A percentile compares a stretch with the other conserved stretches of the same genome.
Conservation (phyloP, 2,797 vertebrate genomes). For the Helicolenus hilgendorfi region DNA sequence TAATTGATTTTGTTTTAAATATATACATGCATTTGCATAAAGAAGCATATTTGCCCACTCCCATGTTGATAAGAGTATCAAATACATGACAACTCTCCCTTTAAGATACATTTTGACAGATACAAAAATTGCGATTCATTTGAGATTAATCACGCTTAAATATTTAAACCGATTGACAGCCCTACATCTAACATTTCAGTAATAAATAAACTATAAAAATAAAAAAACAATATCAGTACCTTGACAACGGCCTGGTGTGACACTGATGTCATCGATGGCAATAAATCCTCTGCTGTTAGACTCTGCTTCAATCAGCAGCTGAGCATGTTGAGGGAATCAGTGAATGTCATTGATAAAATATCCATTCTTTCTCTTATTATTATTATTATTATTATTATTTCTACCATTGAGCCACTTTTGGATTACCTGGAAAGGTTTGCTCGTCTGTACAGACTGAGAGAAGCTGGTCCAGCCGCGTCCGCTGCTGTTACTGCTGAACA, state of each 20-base stretch:
- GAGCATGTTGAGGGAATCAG: background rate
- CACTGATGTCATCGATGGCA: constrained; percentile 87
- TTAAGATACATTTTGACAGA: too few relatives aligned
- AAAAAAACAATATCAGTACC: constrained; percentile 57
- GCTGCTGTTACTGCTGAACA: constrained; percentile 73
- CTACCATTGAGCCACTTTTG: background rate
- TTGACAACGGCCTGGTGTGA: constrained; percentile 83
- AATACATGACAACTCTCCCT: too few relatives aligned
- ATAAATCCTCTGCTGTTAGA: constrained; percentile 75
- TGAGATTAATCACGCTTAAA: too few relatives aligned
- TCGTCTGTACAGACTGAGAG: constrained; percentile 60
- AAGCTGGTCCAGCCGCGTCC: constrained; percentile 77
- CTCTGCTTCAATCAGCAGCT: constrained; percentile 88
- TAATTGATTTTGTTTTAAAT: too few relatives aligned
- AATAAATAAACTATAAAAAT: background rate
- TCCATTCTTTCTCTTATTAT: background rate
- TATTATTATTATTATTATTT: background rate
- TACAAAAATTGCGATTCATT: too few relatives aligned
- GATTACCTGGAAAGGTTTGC: constrained; percentile 83
- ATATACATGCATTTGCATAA: too few relatives aligned
- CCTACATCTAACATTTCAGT: background rate
- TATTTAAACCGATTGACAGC: too few relatives aligned
- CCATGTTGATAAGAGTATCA: too few relatives aligned
- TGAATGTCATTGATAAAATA: background rate
- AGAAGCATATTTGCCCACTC: too few relatives aligned